Evolutionary conservation across 2,113 vertebrate genomes (phyloP).

Genomic region (Coreoperca whiteheadi): DNA sequence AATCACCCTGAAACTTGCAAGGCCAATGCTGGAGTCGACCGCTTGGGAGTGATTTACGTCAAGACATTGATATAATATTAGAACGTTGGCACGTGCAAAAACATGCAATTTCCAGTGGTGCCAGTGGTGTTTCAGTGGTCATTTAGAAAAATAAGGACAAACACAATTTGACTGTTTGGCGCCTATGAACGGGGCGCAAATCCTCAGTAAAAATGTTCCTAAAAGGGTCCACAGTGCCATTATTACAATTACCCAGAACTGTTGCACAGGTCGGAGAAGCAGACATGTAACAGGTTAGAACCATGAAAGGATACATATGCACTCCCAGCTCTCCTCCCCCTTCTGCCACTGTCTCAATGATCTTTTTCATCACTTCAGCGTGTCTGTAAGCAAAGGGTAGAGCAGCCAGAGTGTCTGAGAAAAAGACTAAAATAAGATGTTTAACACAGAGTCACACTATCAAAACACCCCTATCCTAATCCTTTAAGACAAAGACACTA

Average conservation of each 20-base stretch:
- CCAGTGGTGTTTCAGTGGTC: not conserved
- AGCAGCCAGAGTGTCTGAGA: not conserved
- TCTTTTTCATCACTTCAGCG: slow-evolving; percentile 99
- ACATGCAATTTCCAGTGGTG: no score
- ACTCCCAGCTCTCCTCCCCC: slow-evolving; percentile 98
- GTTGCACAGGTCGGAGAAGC: not conserved
- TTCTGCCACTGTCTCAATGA: slow-evolving; percentile 99
- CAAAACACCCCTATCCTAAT: no score
- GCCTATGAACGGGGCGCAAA: not conserved
- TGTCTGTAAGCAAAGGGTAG: slow-evolving; percentile 85
- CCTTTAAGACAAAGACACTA: not conserved
- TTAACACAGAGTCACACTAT: not conserved
- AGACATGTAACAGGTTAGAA: not conserved
- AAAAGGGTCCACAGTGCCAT: not conserved
- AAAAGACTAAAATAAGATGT: not conserved
- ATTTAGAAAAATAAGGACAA: not conserved
- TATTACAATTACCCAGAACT: not conserved
- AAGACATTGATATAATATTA: no score
- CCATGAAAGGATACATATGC: slow-evolving; percentile 96
- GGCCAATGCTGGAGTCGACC: no score
- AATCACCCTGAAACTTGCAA: no score
- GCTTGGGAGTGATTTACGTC: no score
- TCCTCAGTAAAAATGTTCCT: not conserved
- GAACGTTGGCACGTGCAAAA: no score
- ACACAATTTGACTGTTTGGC: not conserved